phyloP scores from a whole-genome alignment of 2,113 vertebrate genomes.

The Perca flavescens region DNA sequence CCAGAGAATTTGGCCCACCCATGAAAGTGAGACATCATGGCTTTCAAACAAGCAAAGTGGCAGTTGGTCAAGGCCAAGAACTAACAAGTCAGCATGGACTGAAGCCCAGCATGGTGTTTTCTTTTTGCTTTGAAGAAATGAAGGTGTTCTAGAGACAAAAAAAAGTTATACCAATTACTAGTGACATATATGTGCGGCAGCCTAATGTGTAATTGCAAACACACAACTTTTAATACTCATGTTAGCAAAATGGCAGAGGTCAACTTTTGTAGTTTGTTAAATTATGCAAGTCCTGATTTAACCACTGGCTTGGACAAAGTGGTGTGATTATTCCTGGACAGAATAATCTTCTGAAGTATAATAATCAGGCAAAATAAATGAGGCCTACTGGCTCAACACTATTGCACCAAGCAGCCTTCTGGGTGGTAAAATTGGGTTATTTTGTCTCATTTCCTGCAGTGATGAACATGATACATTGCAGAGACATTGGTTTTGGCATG shows the following conservation, averaged over 20 bases:
- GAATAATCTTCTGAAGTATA: conserved; percentile 9
- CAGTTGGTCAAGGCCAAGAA: not conserved
- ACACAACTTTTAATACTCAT: conserved; percentile 4
- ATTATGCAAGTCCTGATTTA: conserved; percentile 42
- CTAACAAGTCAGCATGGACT: not conserved
- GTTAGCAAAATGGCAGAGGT: conserved; percentile 22
- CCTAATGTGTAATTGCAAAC: not conserved
- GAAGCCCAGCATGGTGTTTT: not conserved
- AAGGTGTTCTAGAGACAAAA: not conserved
- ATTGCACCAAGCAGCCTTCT: not conserved
- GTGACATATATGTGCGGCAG: not conserved
- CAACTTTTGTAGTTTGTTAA: conserved; percentile 9
- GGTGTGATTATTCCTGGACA: not conserved
- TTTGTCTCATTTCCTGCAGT: conserved; percentile 2
- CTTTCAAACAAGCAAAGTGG: too few relatives aligned
- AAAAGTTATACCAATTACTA: not conserved
- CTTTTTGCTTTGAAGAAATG: not conserved
- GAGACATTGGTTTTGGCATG: conserved; percentile 26
- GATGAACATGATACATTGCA: conserved; percentile 27
- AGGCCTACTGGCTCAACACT: too few relatives aligned
- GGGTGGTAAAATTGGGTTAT: not conserved
- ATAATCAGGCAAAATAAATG: not conserved
- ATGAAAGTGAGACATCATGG: too few relatives aligned
- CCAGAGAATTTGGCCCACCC: too few relatives aligned
- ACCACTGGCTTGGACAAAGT: conserved; percentile 1